Evolutionary conservation across 1,140 invertebrate genomes (phyloP).

Genomic region (Heterodera carotae): DNA sequence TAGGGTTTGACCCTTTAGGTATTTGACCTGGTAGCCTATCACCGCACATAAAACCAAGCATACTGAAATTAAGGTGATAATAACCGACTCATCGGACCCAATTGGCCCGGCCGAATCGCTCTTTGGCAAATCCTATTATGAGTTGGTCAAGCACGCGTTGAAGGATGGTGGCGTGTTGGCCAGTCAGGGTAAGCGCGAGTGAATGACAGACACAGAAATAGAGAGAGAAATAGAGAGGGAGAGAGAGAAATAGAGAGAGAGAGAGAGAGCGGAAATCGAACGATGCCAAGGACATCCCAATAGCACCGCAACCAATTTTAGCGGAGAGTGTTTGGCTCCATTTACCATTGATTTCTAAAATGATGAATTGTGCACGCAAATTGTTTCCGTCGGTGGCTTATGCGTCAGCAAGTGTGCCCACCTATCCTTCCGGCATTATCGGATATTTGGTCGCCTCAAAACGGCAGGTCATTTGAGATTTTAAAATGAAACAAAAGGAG

Average conservation of each 20-base stretch:
- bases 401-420: slow-evolving; percentile 81
- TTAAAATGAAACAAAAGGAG: background rate
- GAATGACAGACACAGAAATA: background rate
- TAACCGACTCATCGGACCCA: slow-evolving; percentile 96
- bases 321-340: slow-evolving; percentile 89
- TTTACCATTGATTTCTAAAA: slow-evolving; percentile 76
- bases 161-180: slow-evolving; percentile 85
- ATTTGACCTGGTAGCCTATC: too few species aligned
- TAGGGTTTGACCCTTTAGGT: too few species aligned
- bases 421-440: slow-evolving; percentile 92
- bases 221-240: too few species aligned
- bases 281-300: too few species aligned
- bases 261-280: too few species aligned
- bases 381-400: slow-evolving; percentile 80
- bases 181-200: slow-evolving; percentile 70
- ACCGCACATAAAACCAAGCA: too few species aligned
- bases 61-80: slow-evolving; percentile 78
- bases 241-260: too few species aligned
- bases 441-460: slow-evolving; percentile 74
- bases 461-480: slow-evolving; percentile 26
- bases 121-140: slow-evolving; percentile 83
- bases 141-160: slow-evolving; percentile 80
- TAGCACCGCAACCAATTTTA: slow-evolving; percentile 51
- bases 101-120: slow-evolving; percentile 75
- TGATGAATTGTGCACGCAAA: slow-evolving; percentile 75